Base-by-base conservation (phyloP, 2,888 invertebrate species). In the Cephus runcator region DNA sequence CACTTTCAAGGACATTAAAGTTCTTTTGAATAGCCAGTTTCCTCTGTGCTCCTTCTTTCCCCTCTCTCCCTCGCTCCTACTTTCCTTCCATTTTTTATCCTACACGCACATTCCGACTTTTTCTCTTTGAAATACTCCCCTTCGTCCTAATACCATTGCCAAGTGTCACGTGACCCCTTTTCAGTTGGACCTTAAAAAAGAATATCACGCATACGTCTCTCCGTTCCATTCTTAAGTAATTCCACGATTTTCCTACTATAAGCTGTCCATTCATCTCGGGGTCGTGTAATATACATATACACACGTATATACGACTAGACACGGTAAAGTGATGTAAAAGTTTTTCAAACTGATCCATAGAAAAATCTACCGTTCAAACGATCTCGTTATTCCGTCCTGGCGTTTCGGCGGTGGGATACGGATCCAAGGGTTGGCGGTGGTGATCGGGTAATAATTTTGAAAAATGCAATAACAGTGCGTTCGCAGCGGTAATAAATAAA, bases 381-480 rank as follows among this genome's bases (percentile, higher is more conserved):
- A 56, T 56, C 56, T 15, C 15, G 2, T 56, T 56, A 23, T 9
- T 56, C 56, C 23, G 56, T 56, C 23, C 23, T 6, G 56, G 23
- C 9, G 15, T 56, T 23, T 23, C 2, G 23, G 56, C 6, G 56
- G 9, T 9, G 23, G 23, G 79, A 80, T 81, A 4, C 4, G 81
- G 79, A 82, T 80, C 79, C 79, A 76, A 80, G 77, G 76, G 78
- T 79, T 30, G 78, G 77, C 79, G 36, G 77, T 78, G 75, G 83
- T 36, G 76, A 40, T 75, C 40, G 76, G 76, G 83, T 84, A 84
- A 86, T 87, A 86, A 87, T 90, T 90, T 89, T 87, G 87, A 90
- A 90, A 90, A 89, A 90, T 90, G 90, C 88, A 91, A 90, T 91
- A 91, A 90, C 88, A 88, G 89, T 86, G 87, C 85, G 88, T 85